A percentile compares a stretch with the other conserved stretches of the same genome.
These are phyloP conservation scores for Oppia nitens DNA, from an alignment of 1,140 invertebrate species.

Conservation along the genomic window DNA sequence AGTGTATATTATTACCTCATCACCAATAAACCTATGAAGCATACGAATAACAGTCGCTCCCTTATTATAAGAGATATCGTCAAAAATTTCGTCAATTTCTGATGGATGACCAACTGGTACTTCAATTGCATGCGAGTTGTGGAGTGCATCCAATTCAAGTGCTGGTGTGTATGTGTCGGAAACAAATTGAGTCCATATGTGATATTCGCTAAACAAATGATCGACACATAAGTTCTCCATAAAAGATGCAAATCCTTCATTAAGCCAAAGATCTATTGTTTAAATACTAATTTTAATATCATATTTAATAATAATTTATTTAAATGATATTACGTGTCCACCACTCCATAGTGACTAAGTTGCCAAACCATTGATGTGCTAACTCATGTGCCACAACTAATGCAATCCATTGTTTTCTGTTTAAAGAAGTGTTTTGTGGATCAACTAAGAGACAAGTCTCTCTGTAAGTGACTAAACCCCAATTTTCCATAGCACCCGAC, in stretches of 20 bases:
- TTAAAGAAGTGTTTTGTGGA: conserved; percentile 37
- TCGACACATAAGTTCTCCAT: conserved; percentile 60
- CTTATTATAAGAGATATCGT: conserved; percentile 34
- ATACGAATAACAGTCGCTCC: conserved; percentile 32
- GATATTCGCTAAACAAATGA: conserved; percentile 41
- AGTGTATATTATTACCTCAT: conserved; percentile 11
- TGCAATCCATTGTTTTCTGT: conserved; percentile 56
- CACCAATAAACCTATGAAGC: conserved; percentile 20
- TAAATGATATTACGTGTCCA: conserved; percentile 43
- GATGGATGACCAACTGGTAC: conserved; percentile 34
- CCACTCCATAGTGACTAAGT: conserved; percentile 59
- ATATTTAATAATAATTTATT: conserved; percentile 30
- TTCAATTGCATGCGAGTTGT: conserved; percentile 72
- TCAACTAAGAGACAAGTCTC: conserved; percentile 67
- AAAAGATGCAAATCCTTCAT: conserved; percentile 76
- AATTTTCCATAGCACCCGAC: conserved; percentile 74
- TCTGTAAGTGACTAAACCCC: conserved; percentile 64
- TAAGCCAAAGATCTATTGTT: conserved; percentile 58
- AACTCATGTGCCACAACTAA: conserved; percentile 63
- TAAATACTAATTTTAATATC: conserved; percentile 71
- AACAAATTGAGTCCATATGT: conserved; percentile 15
- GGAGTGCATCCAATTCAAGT: conserved; percentile 45
- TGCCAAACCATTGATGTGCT: conserved; percentile 58
- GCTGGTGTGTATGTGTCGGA: conserved; percentile 6
- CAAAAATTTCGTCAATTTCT: conserved; percentile 34